Evolutionary conservation across 2,113 vertebrate genomes (phyloP), one percentile per base, ranked within the genome.

Genomic region (Eurystomus gularis): DNA sequence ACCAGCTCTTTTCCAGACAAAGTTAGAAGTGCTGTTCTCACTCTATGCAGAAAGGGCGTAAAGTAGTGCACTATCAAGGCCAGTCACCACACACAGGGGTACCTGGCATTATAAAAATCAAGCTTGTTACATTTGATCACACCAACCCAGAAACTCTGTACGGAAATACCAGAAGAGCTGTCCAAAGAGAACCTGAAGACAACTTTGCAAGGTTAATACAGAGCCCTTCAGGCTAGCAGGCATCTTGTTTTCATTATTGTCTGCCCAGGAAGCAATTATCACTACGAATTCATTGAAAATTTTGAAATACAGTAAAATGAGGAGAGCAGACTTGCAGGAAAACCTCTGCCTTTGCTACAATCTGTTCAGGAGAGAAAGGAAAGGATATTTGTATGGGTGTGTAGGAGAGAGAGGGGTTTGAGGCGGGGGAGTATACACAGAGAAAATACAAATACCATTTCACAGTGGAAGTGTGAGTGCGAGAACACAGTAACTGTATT

Each of bases 391-490:
- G 72, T 92, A 4, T 77, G 42, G 73, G 37, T 4, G 12, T 88
- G 87, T 92, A 70, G 93, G 93, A 89, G 82, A 81, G 73, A 77
- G 40, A n/a, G 88, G 58, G 52, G 71, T 49, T 77, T 55, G 64
- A 86, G 88, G 69, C 8, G 57, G 86, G 72, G 91, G 79, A 83
- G 90, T 62, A 88, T 29, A 57, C 48, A 66, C 73, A 76, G 51
- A 82, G 84, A 73, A 91, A 94, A 89, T 71, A 92, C 72, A 95
- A 92, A 96, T 81, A 88, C 68, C 60, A 75, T 82, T 94, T 89
- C 83, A 72, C 96, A 91, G 83, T 48, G 28, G n/a, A 72, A 90
- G 68, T 68, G 81, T 76, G 84, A 93, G 60, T 71, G 82, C 0
- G 3, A 94, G 78, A 96, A 65, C 44, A 55, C 57, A 46, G 57